Percentiles rank a stretch among this genome's conserved stretches.
phyloP scores from a whole-genome alignment of 2,888 invertebrate genomes.

The Pasiphila rectangulata region DNA sequence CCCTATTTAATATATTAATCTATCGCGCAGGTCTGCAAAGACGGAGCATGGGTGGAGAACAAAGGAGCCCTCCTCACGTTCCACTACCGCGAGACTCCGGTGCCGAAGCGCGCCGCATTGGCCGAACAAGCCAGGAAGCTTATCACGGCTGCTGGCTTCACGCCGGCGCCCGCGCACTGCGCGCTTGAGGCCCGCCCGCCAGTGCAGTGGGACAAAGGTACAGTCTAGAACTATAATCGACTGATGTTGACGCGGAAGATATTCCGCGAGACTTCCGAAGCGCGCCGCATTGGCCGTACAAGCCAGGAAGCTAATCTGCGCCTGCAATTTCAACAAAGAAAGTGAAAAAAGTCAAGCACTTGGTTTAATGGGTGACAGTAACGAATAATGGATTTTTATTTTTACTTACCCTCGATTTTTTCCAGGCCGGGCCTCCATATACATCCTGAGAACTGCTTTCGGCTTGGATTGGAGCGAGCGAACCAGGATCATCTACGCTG shows the following conservation, averaged over 20 bases:
- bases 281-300: no score
- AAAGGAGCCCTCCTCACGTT: slow-evolving; percentile 93
- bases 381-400: no score
- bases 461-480: slow-evolving; percentile 95
- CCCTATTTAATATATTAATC: no score
- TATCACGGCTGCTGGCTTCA: slow-evolving; percentile 89
- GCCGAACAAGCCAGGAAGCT: slow-evolving; percentile 86
- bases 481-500: slow-evolving; percentile 93
- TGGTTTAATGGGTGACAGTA: no score
- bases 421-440: slow-evolving; percentile 91
- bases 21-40: slow-evolving; percentile 85
- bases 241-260: no score
- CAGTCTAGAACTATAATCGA: not conserved
- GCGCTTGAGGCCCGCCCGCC: slow-evolving; percentile 95
- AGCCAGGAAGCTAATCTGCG: no score
- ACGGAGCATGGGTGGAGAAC: slow-evolving; percentile 96
- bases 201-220: slow-evolving; percentile 94
- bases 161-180: slow-evolving; percentile 89
- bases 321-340: no score
- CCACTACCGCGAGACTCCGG: slow-evolving; percentile 92
- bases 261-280: no score
- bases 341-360: no score
- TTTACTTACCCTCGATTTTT: not conserved
- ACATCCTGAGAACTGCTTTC: slow-evolving; percentile 93
- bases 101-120: slow-evolving; percentile 83